Evolutionary conservation across 2,888 invertebrate species (phyloP), one percentile per base, ranked within the genome.

Genomic region (Dryomyza anilis): DNA sequence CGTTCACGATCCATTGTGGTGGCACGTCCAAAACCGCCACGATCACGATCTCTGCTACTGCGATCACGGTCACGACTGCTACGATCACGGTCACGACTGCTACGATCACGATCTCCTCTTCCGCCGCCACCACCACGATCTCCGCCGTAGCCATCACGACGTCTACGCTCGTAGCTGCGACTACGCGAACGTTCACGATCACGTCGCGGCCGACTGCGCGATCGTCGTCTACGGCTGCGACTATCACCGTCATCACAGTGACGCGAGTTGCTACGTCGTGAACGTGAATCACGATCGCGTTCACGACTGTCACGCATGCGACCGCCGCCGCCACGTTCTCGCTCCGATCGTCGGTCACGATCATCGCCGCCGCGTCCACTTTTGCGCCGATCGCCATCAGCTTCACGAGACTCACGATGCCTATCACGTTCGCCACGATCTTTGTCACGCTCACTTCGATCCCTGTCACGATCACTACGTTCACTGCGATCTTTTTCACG

Each of bases 251-350:
- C 79, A 73, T 84, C 71, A 74, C 84, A 74, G 76, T 84, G 70
- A 14, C 77, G 77, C 2, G 82, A 76, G 77, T 77, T 70, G 76
- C 80, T 75, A 84, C 88, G 85, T 85, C 83, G 86, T 84, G 81
- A 84, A 85, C 86, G 78, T 68, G 86, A 73, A 77, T 85, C 68
- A 76, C 85, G 71, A 0, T 77, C 76, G 5, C 73, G 71, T 46
- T 81, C 86, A 5, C 74, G 76, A 21, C 83, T 72, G 79, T 83
- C 55, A 45, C 71, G 72, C 2, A 25, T 21, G 5, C 16, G 21
- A 10, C 21, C 55, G 71, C 77, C 82, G 62, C 83, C 72, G 79
- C 83, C 56, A 46, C 72, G 73, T 25, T 78, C n/a, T n/a, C n/a
- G n/a, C n/a, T 70, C 79, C 75, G 53, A 77, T 75, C 68, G 86